Base-by-base conservation (phyloP, 2,113 vertebrate genomes). In the Podarcis raffonei region DNA sequence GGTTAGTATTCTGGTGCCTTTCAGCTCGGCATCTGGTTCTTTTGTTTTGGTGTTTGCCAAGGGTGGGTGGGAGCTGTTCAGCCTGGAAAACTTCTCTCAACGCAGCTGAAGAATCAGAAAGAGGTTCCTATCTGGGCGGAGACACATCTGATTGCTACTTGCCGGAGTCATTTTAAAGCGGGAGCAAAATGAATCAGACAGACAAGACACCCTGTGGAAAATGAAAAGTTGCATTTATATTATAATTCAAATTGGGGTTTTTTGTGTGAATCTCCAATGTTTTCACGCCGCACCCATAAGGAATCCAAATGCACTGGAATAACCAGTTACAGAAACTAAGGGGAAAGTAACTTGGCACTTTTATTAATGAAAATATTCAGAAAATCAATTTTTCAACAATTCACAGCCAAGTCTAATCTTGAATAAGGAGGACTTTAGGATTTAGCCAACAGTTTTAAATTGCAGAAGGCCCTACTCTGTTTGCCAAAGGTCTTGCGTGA, bases 381-480 rank as follows among this genome's bases (percentile, higher is more conserved):
- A 86, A 84, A 92, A 95, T 92, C 90, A 22, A 42, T 90, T 39
- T 89, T 95, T 90, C 86, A 94, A 92, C 74, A 92, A 90, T 92
- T 91, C 93, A 92, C 93, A 89, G 71, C 0, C 74, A 37, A 74
- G 88, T 92, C 85, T 84, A 89, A 76, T 83, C 25, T 84, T 87
- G 81, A 92, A 81, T 85, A 72, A 91, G 91, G 86, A 92, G 93
- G 87, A 80, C 90, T 11, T 81, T 75, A 88, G 81, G 69, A 90
- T 87, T 90, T 87, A 83, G 84, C 85, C 78, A 69, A 81, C 91
- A 87, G 87, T 95, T 96, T 96, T 94, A 94, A 94, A 96, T 95
- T 96, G 92, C 92, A 86, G 53, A 87, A 92, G 91, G 92, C 76
- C 80, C 84, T 92, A 81, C 86, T 85, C 93, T 92, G 90, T 94